phyloP scores from a whole-genome alignment of 1,140 invertebrate species.

The Wasmannia auropunctata region DNA sequence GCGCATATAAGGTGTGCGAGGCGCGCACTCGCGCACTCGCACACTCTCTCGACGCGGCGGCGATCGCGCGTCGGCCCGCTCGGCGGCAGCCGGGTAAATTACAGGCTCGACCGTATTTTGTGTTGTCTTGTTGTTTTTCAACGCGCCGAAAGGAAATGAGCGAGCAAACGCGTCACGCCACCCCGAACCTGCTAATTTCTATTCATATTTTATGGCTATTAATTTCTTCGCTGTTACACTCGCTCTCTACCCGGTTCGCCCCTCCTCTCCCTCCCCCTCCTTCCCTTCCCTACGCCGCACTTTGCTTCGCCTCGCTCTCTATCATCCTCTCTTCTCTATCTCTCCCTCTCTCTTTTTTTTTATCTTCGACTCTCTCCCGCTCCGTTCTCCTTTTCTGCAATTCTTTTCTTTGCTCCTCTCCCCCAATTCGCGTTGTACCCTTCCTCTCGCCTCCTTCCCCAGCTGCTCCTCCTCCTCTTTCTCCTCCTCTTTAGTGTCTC shows the following conservation, averaged over 20 bases:
- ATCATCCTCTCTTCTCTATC: neutral
- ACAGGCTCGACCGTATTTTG: constrained; percentile 84
- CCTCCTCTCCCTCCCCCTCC: too few relatives aligned
- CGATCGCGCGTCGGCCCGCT: constrained; percentile 74
- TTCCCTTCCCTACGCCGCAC: constrained; percentile 21
- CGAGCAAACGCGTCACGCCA: constrained; percentile 86
- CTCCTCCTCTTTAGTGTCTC: constrained; percentile 18
- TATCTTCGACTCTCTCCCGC: constrained; percentile 24
- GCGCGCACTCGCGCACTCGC: neutral
- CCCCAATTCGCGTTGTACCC: constrained; percentile 13
- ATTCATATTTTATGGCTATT: constrained; percentile 87
- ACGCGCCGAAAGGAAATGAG: constrained; percentile 86
- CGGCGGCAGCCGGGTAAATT: constrained; percentile 85
- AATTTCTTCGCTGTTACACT: constrained; percentile 85
- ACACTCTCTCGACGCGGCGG: constrained; percentile 14
- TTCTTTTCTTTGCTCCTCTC: constrained; percentile 50
- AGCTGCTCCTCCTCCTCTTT: constrained; percentile 22
- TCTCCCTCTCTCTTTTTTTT: constrained; percentile 15
- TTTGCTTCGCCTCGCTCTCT: constrained; percentile 6
- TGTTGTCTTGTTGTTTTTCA: constrained; percentile 86
- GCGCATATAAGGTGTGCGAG: neutral
- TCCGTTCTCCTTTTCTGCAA: constrained; percentile 51
- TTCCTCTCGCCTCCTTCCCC: neutral
- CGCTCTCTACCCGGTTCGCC: constrained; percentile 61
- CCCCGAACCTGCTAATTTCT: constrained; percentile 86